Conservation (phyloP, 2,888 invertebrate species). For the Callyntrura sp. region DNA sequence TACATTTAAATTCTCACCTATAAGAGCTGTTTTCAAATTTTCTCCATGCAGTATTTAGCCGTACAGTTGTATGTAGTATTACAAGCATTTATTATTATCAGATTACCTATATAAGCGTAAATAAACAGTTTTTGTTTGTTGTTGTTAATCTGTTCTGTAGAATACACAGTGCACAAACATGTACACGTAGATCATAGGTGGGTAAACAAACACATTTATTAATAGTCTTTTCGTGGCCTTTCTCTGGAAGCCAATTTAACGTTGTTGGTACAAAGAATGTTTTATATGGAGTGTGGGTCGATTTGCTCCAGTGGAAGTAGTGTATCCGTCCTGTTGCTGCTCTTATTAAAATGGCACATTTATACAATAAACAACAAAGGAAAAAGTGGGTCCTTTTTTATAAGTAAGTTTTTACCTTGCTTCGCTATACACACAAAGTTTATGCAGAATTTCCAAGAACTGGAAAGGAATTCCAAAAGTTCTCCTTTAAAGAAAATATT, state of each 20-base stretch:
- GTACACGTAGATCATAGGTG: not conserved
- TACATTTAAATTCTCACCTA: constrained; percentile 55
- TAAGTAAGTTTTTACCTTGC: not conserved
- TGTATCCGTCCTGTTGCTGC: constrained; percentile 1
- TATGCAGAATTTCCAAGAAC: not conserved
- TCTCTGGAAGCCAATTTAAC: not conserved
- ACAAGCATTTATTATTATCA: constrained; percentile 53
- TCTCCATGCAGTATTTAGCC: not conserved
- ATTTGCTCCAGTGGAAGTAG: constrained; percentile 16
- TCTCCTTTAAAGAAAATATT: not conserved
- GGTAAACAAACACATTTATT: not conserved
- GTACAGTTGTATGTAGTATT: too few species aligned
- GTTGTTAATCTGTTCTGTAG: constrained; percentile 53
- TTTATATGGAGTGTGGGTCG: too few species aligned
- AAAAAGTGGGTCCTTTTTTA: not conserved
- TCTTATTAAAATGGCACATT: constrained; percentile 32
- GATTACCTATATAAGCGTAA: constrained; percentile 48
- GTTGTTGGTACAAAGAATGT: constrained; percentile 14
- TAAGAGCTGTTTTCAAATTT: constrained; percentile 36
- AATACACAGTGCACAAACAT: not conserved
- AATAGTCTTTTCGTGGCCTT: not conserved
- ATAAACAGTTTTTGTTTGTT: constrained; percentile 59
- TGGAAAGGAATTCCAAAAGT: constrained; percentile 2
- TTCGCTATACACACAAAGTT: not conserved
- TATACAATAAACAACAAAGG: too few species aligned